Percentiles rank a stretch among this genome's conserved stretches.
These are phyloP conservation scores for Rhinophrynus dorsalis DNA, from an alignment of 2,797 vertebrate species.

Conservation along the genomic window DNA sequence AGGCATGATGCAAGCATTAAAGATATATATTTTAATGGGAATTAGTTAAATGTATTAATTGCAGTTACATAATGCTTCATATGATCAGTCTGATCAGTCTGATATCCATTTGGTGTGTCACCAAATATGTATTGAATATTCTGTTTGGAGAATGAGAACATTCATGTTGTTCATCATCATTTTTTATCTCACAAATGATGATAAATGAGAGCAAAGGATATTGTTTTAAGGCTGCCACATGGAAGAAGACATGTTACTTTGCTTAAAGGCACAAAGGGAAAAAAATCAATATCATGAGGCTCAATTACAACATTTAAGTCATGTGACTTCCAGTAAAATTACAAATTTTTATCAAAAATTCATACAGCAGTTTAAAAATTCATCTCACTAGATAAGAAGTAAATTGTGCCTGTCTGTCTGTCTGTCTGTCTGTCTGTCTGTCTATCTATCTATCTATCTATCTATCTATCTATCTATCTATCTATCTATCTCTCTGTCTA, in stretches of 20 bases:
- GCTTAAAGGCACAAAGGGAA: slow-evolving; percentile 61
- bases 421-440: no score
- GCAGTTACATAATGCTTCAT: slow-evolving; percentile 12
- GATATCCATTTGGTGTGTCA: slow-evolving; percentile 7
- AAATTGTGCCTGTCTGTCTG: no score
- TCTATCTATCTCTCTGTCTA: no score
- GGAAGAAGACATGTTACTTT: slow-evolving; percentile 71
- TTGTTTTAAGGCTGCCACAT: slow-evolving; percentile 72
- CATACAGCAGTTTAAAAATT: slow-evolving; percentile 52
- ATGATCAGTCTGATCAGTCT: background rate
- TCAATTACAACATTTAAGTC: slow-evolving; percentile 82
- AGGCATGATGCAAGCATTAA: no score
- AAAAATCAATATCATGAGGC: slow-evolving; percentile 75
- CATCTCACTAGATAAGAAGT: slow-evolving; percentile 51
- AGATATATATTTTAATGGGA: background rate
- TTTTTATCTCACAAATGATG: slow-evolving; percentile 55
- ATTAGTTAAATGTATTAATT: background rate
- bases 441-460: no score
- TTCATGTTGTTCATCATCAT: slow-evolving; percentile 63
- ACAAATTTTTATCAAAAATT: slow-evolving; percentile 64
- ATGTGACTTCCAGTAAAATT: slow-evolving; percentile 70
- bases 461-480: no score
- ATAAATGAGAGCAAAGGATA: slow-evolving; percentile 65
- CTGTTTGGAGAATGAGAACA: slow-evolving; percentile 64
- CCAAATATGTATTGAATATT: slow-evolving; percentile 8